A percentile compares a stretch with the other conserved stretches of the same genome.
Conservation (phyloP, 2,888 invertebrate species). For the Epinotia bilunana region DNA sequence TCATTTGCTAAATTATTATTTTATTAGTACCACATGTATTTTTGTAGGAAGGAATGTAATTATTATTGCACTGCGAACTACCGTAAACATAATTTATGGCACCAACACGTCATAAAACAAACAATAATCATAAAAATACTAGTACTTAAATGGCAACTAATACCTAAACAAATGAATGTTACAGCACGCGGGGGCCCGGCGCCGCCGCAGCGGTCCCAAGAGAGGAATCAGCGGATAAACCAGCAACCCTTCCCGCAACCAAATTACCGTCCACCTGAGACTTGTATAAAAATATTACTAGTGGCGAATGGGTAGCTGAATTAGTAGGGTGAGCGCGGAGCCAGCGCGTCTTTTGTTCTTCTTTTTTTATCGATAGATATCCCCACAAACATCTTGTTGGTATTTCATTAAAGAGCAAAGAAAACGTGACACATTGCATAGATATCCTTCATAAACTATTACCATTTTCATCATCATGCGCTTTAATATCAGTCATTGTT, state of each 20-base stretch:
- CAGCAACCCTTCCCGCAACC: constrained; percentile 81
- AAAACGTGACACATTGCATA: not conserved
- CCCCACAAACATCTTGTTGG: not conserved
- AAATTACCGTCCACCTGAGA: constrained; percentile 83
- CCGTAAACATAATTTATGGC: not conserved
- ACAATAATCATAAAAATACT: constrained; percentile 24
- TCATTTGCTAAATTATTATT: not conserved
- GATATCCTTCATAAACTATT: too few relatives aligned
- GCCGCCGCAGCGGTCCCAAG: constrained; percentile 74
- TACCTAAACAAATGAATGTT: constrained; percentile 70
- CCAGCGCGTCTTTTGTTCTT: not conserved
- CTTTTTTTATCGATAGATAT: not conserved
- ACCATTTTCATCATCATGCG: too few relatives aligned
- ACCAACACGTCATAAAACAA: constrained; percentile 6
- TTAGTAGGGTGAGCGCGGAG: constrained; percentile 21
- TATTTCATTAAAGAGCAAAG: not conserved
- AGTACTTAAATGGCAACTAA: constrained; percentile 52
- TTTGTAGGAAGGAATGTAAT: not conserved
- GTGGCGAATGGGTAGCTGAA: constrained; percentile 48
- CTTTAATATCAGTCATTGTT: too few relatives aligned
- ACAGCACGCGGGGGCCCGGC: constrained; percentile 59
- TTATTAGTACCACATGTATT: not conserved
- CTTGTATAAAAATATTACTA: constrained; percentile 78
- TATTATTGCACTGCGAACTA: too few relatives aligned
- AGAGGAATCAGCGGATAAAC: constrained; percentile 79